Evolutionary conservation across 2,888 invertebrate genomes (phyloP), one percentile per base, ranked within the genome.

Genomic region (Argyra leucocephala): DNA sequence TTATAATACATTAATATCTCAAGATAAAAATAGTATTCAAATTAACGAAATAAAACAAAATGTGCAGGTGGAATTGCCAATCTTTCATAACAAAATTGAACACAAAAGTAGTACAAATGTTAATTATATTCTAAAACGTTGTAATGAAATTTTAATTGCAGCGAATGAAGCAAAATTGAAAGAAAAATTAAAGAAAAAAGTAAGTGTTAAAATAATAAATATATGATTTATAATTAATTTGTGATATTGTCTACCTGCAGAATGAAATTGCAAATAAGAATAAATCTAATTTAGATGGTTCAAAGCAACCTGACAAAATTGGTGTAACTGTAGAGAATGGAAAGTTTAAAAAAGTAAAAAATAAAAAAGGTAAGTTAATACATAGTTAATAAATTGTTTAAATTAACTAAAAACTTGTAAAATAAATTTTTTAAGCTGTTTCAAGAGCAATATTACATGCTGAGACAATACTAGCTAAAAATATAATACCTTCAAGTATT

Each of bases 101-200:
- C 63, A 37, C 63, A 64, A 10, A 64, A 18, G 65, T 48, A 9
- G 60, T 67, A 22, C 65, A 65, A 31, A 62, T 21, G 9, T 57
- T 2, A n/a, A 18, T n/a, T n/a, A 63, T 36, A 61, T 69, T 15
- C 59, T 76, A 0, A 68, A 70, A 3, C 73, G 73, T 21, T 77
- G 76, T 66, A 74, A 76, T 31, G 69, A 67, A 22, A 72, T 76
- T 5, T 66, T 78, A 3, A 71, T 74, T 58, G 74, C 72, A 1
- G 76, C 75, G 7, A 77, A 75, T 66, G 69, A 68, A 15, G 75
- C 76, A 2, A 75, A 73, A 37, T 67, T 72, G 3, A 67, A 71
- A 65, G 68, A 71, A 10, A 78, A 76, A 66, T 23, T 67, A 12
- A 69, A 69, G 10, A 72, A 71, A 63, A 72, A 73, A 71, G 77